Evolutionary conservation across 2,797 vertebrate species (phyloP).

Genomic region (Pangasius larnaudii): DNA sequence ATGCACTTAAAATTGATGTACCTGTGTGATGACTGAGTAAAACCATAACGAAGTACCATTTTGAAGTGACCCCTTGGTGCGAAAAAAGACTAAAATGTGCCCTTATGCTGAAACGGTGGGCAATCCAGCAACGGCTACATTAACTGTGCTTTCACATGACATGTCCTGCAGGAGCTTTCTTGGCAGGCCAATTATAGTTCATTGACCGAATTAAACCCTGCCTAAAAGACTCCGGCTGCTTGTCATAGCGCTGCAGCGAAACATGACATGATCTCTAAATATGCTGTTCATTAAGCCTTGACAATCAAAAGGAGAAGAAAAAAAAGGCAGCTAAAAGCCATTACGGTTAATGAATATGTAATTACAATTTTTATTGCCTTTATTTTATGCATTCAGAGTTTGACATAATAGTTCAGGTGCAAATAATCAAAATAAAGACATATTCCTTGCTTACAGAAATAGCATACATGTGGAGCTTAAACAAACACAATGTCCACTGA

Average conservation of each 20-base stretch:
- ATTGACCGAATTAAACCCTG: slow-evolving; percentile 29
- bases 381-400: not conserved
- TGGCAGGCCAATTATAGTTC: slow-evolving; percentile 37
- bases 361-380: not conserved
- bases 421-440: not conserved
- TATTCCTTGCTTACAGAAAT: not conserved
- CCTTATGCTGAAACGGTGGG: not conserved
- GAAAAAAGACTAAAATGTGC: slow-evolving; percentile 15
- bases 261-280: slow-evolving; percentile 21
- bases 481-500: not conserved
- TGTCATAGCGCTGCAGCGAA: slow-evolving; percentile 10
- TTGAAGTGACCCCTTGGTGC: slow-evolving; percentile 1
- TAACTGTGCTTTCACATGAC: slow-evolving; percentile 35
- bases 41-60: not conserved
- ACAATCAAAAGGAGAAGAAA: not conserved
- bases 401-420: not conserved
- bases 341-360: not conserved
- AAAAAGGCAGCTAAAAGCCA: not conserved
- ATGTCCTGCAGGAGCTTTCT: slow-evolving; percentile 35
- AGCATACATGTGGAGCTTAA: not conserved
- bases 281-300: not conserved
- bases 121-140: slow-evolving; percentile 19
- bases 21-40: slow-evolving; percentile 17
- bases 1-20: slow-evolving; percentile 11
- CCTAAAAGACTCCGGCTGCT: slow-evolving; percentile 26